phyloP scores from a whole-genome alignment of 2,113 vertebrate genomes.

The Alligator mississippiensis region DNA sequence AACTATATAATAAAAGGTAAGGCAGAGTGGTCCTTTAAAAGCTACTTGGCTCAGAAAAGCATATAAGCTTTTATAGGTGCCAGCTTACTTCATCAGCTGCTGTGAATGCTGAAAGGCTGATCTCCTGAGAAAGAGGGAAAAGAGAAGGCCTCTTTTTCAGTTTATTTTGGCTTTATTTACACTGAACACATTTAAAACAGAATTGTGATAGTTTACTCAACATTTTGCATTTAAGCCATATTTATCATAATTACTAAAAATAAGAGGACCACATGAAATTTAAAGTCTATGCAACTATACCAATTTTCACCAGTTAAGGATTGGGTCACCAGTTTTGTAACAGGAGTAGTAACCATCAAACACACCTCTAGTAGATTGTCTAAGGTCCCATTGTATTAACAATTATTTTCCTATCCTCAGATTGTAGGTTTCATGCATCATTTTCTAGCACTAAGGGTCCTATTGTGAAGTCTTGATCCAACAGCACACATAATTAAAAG shows the following conservation, averaged over 20 bases:
- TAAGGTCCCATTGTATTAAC: background rate
- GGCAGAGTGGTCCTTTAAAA: too few species aligned
- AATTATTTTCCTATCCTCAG: background rate
- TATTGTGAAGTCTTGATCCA: conserved; percentile 37
- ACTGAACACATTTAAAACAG: background rate
- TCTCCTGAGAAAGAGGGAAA: too few species aligned
- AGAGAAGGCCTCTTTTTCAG: too few species aligned
- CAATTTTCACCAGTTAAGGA: background rate
- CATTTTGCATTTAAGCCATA: background rate
- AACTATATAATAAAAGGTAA: background rate
- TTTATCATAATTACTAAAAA: background rate
- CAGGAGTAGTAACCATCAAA: background rate
- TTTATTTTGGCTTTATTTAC: background rate
- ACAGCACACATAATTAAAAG: conserved; percentile 66
- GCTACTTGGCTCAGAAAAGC: too few species aligned
- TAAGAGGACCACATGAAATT: background rate
- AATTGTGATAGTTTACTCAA: background rate
- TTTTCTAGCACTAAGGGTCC: conserved; percentile 7
- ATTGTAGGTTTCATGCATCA: conserved; percentile 12
- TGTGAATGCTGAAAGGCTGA: too few species aligned
- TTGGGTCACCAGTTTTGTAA: background rate
- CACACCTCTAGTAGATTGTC: background rate
- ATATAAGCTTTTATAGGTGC: too few species aligned
- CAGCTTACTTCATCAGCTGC: too few species aligned
- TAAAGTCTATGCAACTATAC: background rate